Base-by-base conservation (phyloP, 2,797 vertebrate species). In the Molothrus ater region DNA sequence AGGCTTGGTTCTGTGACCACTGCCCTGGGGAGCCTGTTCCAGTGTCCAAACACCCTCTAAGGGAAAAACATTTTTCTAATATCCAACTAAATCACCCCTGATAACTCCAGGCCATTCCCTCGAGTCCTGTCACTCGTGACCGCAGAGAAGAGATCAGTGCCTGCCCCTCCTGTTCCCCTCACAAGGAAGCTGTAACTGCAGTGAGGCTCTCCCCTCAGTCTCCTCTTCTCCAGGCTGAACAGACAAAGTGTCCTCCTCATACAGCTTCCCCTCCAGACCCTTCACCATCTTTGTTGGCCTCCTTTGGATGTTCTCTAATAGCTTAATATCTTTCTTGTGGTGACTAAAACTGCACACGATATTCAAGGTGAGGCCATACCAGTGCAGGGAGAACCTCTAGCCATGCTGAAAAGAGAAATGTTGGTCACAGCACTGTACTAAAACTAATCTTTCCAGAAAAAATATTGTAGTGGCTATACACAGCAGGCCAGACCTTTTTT, bases 61-160 rank as follows among this genome's bases (percentile, higher is more conserved):
- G 14, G 16, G 6, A 56, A 56, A 32, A 79, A 28, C 0, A 0
- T 42, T 50, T 64, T 56, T 11, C 31, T 42, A 2, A 36, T 47
- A 54, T 11, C 31, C 17, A 11, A 2, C 26, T 6, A 71, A 42
- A 42, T n/a, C 10, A 48, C 17, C 31, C 6, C 17, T 56, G 32
- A 22, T 18, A 50, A 8, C 5, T 79, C 32, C 26, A 56, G 56
- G 6, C 14, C 18, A 28, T 48, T 56, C 17, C 6, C 15, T 48
- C 1, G 0, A 1, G 6, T 34, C 25, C 20, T 54, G 17, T 54
- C 45, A 10, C 21, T 1, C 2, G 32, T 43, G 28, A 32, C 8
- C 34, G 36, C 2, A 32, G 9, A 1, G 48, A 26, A 38, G 6
- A 56, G 34, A 13, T 22, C 36, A 11, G 15, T 71, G 31, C 1